Percentiles rank a stretch among this genome's conserved stretches.
Evolutionary conservation across 2,113 vertebrate genomes (phyloP).

Genomic region (Forbesichthys papilliferus): DNA sequence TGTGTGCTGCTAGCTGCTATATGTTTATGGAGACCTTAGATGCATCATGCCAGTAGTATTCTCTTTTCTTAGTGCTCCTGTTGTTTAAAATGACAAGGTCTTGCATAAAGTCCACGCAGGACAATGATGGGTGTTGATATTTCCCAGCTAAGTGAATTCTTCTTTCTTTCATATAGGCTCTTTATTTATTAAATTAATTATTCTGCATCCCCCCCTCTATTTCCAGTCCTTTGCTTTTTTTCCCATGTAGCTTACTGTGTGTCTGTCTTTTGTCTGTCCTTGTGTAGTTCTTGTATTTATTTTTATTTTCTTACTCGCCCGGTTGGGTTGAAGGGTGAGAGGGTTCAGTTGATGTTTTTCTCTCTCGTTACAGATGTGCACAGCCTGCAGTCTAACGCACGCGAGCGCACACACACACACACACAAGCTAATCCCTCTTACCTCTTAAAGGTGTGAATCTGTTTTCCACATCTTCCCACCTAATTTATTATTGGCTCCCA

Average conservation of each 20-base stretch:
- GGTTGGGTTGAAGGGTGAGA: constrained; percentile 51
- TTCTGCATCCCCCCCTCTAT: too few species aligned
- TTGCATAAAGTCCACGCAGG: neutral
- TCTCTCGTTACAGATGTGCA: constrained; percentile 58
- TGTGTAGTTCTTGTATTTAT: neutral
- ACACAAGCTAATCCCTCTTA: constrained; percentile 56
- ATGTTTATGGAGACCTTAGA: neutral
- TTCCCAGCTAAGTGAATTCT: neutral
- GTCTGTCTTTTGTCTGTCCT: neutral
- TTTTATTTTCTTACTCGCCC: constrained; percentile 3
- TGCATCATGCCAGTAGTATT: neutral
- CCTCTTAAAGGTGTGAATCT: constrained; percentile 54
- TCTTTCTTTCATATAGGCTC: neutral
- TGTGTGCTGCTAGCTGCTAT: too few species aligned
- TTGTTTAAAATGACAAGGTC: too few species aligned
- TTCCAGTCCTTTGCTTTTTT: neutral
- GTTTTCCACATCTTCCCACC: constrained; percentile 35
- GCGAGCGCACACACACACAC: constrained; percentile 20
- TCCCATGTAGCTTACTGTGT: constrained; percentile 5
- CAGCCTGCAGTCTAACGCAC: constrained; percentile 39
- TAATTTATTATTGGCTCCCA: constrained; percentile 28
- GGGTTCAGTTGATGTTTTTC: constrained; percentile 69
- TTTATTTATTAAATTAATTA: neutral
- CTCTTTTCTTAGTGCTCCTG: neutral
- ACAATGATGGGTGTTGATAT: neutral